Evolutionary conservation across 2,797 vertebrate species (phyloP).

Genomic region (Pseudochromis fuscus): DNA sequence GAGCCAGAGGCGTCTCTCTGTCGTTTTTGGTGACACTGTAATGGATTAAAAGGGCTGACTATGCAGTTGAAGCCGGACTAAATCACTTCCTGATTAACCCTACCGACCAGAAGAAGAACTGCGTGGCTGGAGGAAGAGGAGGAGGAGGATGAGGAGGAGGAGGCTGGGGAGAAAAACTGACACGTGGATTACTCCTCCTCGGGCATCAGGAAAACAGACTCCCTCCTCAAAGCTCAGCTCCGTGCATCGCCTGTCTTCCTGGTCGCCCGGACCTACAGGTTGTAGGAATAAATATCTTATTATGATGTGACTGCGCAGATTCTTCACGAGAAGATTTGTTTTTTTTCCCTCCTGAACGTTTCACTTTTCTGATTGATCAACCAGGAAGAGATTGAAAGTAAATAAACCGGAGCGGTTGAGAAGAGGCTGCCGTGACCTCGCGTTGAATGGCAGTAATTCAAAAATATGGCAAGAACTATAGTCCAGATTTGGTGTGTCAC

Average conservation of each 20-base stretch:
- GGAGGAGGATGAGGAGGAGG: conserved; percentile 53
- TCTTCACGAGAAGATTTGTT: conserved; percentile 5
- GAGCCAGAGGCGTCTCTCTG: conserved; percentile 17
- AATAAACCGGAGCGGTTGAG: conserved; percentile 37
- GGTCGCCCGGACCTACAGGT: not conserved
- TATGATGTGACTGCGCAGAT: conserved; percentile 39
- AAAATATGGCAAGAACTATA: conserved; percentile 88
- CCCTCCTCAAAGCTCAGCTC: conserved; percentile 24
- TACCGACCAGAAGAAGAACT: conserved; percentile 77
- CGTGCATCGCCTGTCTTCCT: conserved; percentile 1
- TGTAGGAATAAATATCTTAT: conserved; percentile 5
- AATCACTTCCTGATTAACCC: conserved; percentile 82
- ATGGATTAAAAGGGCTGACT: conserved; percentile 1
- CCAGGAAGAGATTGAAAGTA: conserved; percentile 36
- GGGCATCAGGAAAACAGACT: conserved; percentile 65
- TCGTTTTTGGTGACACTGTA: not conserved
- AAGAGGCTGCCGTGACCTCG: conserved; percentile 55
- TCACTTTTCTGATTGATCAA: conserved; percentile 42
- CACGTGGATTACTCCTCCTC: conserved; percentile 87
- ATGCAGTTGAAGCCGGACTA: conserved; percentile 5
- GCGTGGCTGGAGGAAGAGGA: conserved; percentile 46
- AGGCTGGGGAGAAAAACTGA: conserved; percentile 78
- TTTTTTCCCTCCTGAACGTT: not conserved
- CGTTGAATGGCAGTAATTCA: conserved; percentile 90
- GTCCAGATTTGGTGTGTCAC: conserved; percentile 82